phyloP scores from a whole-genome alignment of 2,797 vertebrate species.

The Crocodylus rhombifer region DNA sequence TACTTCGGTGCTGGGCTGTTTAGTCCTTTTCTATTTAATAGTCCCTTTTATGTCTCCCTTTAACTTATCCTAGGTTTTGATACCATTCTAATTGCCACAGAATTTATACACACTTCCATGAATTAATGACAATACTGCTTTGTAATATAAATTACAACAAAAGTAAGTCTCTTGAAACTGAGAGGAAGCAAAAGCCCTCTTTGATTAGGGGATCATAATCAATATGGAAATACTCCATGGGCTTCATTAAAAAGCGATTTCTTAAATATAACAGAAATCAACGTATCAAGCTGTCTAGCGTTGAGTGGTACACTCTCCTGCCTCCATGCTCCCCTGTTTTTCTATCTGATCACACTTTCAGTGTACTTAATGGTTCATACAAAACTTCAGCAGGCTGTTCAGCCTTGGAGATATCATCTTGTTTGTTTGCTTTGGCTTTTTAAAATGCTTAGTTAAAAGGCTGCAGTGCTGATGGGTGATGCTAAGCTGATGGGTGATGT shows the following conservation, averaged over 20 bases:
- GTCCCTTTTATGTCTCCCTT: background rate
- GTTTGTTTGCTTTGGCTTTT: slow-evolving; percentile 65
- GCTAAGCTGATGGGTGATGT: background rate
- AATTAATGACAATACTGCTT: background rate
- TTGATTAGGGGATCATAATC: background rate
- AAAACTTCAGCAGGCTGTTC: background rate
- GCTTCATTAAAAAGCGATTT: background rate
- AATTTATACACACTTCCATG: background rate
- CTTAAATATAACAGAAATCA: background rate
- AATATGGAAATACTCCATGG: background rate
- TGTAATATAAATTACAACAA: background rate
- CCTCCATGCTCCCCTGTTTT: background rate
- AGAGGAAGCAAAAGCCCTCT: background rate
- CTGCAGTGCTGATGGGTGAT: background rate
- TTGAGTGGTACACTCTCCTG: background rate
- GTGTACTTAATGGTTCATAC: fast-evolving
- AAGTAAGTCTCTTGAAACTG: background rate
- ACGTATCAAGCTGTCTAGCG: background rate
- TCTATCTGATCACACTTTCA: background rate
- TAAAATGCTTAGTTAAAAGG: background rate
- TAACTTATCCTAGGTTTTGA: background rate
- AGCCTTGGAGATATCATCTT: slow-evolving; percentile 21
- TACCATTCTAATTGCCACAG: background rate
- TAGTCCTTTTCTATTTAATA: background rate
- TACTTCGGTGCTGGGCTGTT: background rate